Percentiles rank a stretch among this genome's conserved stretches.
Conservation (phyloP, 2,797 vertebrate species). For the Pseudochaenichthys georgianus region DNA sequence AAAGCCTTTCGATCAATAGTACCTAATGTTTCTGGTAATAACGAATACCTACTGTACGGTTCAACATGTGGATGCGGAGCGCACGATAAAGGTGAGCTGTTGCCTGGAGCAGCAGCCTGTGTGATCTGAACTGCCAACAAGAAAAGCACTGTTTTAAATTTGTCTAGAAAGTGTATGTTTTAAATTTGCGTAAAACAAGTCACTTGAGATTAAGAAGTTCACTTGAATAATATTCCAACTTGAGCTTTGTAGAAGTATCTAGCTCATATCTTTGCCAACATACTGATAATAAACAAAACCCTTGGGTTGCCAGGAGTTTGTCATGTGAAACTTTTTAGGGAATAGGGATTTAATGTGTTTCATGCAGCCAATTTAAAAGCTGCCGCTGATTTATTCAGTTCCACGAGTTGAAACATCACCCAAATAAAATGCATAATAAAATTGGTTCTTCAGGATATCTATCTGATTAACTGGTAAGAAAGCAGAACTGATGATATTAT, state of each 20-base stretch:
- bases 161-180: constrained; percentile 65
- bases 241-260: constrained; percentile 40
- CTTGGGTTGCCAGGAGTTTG: constrained; percentile 56
- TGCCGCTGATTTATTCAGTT: constrained; percentile 15
- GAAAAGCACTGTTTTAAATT: constrained; percentile 41
- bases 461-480: background rate
- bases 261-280: constrained; percentile 61
- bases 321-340: constrained; percentile 54
- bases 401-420: constrained; percentile 1
- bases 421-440: background rate
- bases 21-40: constrained; percentile 34
- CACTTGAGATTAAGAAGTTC: constrained; percentile 63
- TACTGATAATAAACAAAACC: constrained; percentile 66
- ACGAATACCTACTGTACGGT: constrained; percentile 5
- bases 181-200: constrained; percentile 60
- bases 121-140: constrained; percentile 46
- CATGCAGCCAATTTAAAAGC: constrained; percentile 35
- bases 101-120: constrained; percentile 67
- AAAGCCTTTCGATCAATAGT: constrained; percentile 37
- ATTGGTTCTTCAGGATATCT: background rate
- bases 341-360: constrained; percentile 36
- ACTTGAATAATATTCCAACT: constrained; percentile 64
- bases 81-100: constrained; percentile 58
- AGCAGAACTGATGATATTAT: background rate
- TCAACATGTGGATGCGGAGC: constrained; percentile 35